Conservation (phyloP, 2,113 vertebrate species). For the Clarias macrocephalus region DNA sequence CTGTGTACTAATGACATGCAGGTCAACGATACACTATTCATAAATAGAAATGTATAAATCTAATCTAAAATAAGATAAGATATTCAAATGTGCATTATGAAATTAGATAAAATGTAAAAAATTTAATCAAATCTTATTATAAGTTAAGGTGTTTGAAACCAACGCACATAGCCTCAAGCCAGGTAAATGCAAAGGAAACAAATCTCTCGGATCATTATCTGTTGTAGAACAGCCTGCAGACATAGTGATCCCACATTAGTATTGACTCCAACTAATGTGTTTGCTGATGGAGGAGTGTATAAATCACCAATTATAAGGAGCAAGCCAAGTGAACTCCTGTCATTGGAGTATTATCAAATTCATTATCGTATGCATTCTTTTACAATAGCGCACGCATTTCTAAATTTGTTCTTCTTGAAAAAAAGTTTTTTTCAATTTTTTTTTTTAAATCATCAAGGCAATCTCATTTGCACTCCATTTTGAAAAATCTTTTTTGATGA, state of each 20-base stretch:
- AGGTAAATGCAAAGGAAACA: constrained; percentile 20
- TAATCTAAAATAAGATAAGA: too few relatives aligned
- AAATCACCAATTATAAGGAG: constrained; percentile 29
- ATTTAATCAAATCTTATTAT: too few relatives aligned
- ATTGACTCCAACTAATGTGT: constrained; percentile 40
- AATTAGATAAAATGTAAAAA: too few relatives aligned
- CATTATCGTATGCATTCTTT: constrained; percentile 7
- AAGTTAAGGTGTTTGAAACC: neutral
- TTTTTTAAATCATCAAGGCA: constrained; percentile 9
- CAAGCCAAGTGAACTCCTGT: constrained; percentile 5
- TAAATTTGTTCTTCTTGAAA: neutral
- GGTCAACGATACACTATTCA: neutral
- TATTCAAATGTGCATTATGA: too few relatives aligned
- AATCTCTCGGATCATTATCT: constrained; percentile 21
- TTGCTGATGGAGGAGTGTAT: constrained; percentile 33
- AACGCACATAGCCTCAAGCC: neutral
- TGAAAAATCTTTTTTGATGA: constrained; percentile 35
- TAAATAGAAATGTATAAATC: neutral
- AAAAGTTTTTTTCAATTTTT: neutral
- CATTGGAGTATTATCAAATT: constrained; percentile 9
- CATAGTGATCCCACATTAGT: constrained; percentile 26
- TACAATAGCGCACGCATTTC: neutral
- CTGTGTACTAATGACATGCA: neutral
- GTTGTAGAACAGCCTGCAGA: constrained; percentile 20
- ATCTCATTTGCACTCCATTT: constrained; percentile 9